phyloP scores from a whole-genome alignment of 2,797 vertebrate genomes.

The Podargus strigoides region DNA sequence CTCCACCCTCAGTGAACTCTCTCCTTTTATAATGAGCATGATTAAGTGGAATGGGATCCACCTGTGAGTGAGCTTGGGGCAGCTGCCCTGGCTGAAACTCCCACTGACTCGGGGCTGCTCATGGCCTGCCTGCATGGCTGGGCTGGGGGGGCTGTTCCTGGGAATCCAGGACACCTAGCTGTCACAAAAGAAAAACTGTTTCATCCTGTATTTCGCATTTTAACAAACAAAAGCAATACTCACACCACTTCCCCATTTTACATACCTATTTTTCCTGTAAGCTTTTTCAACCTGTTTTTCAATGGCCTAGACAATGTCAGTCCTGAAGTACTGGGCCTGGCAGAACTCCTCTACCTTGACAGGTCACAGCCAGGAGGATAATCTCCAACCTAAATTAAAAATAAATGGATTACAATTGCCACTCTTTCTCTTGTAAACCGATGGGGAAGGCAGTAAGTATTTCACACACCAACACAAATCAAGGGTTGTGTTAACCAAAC shows the following conservation, averaged over 20 bases:
- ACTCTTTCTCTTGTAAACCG: background rate
- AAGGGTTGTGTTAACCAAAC: background rate
- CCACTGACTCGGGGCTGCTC: too few species aligned
- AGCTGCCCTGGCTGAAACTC: too few species aligned
- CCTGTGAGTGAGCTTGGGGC: too few species aligned
- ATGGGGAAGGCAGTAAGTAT: background rate
- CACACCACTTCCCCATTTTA: background rate
- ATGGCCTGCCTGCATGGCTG: too few species aligned
- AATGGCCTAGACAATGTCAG: background rate
- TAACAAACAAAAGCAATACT: background rate
- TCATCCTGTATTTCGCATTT: background rate
- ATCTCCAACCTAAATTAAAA: background rate
- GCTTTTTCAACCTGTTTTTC: background rate
- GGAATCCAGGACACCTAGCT: too few species aligned
- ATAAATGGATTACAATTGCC: background rate
- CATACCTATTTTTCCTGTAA: background rate
- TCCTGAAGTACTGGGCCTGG: background rate
- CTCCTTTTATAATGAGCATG: too few species aligned
- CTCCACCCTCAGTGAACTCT: too few species aligned
- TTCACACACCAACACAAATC: background rate
- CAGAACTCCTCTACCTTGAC: background rate
- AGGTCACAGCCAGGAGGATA: background rate
- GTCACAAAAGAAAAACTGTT: background rate
- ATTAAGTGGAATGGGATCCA: too few species aligned
- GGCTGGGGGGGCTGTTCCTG: too few species aligned